Evolutionary conservation across 2,113 vertebrate species (phyloP), one percentile per base, ranked within the genome.

Genomic region (Mellivora capensis): DNA sequence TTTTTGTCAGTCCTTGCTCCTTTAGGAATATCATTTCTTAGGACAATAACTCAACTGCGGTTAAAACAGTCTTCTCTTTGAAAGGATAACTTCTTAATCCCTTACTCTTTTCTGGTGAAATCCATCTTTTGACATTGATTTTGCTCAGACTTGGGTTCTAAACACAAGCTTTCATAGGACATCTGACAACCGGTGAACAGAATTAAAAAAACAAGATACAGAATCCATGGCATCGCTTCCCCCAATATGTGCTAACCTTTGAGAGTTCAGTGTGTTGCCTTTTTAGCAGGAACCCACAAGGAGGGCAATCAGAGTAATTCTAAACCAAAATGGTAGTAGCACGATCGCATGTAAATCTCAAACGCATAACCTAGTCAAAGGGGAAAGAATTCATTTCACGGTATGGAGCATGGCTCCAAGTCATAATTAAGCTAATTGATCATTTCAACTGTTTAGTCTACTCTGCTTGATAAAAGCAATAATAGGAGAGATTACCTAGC

Each of bases 391-490:
- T 94, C 80, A 86, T 84, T 95, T 93, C 89, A 69, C 0, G 1
- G 39, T 13, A 31, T 86, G 67, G 62, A 80, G 42, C 8, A 44
- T 9, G 62, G 23, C 76, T 96, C 74, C 86, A 88, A 90, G 71
- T 77, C 3, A 10, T 76, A 79, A 59, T 94, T 93, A 96, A 96
- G 62, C 83, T 84, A 87, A 91, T 29, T 29, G 91, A 95, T 97
- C 87, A 87, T 97, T 96, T 96, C 67, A 94, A 96, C 82, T 93
- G 72, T 96, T 97, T 69, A 87, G 93, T 80, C 67, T 82, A 91
- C 29, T 42, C 83, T 83, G 72, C 42, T 86, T 93, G 93, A 82
- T 93, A 85, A 90, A 92, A 97, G 54, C 62, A 80, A 29, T 90
- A 72, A 89, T 44, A 15, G 27, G 31, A 87, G 72, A 94, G 49